Evolutionary conservation across 2,888 invertebrate genomes (phyloP).

Genomic region (Synergus itoensis): DNA sequence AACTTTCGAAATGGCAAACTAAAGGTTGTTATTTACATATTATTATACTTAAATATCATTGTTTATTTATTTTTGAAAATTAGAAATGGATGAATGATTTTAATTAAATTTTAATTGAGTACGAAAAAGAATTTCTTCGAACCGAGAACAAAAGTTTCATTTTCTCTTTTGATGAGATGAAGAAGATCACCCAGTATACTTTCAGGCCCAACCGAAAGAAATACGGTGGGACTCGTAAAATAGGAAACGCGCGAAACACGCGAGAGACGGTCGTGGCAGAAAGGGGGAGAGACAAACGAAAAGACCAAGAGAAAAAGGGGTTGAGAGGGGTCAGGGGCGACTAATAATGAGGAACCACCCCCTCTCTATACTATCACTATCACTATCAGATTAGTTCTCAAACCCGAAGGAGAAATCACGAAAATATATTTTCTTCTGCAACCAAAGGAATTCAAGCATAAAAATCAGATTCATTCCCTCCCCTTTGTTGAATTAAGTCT

Average conservation of each 20-base stretch:
- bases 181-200: constrained; percentile 44
- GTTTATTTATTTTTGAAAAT: too few relatives aligned
- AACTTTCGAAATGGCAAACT: too few relatives aligned
- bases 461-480: constrained; percentile 29
- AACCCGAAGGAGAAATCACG: constrained; percentile 11
- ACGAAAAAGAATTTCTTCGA: neutral
- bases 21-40: too few relatives aligned
- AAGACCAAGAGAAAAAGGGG: constrained; percentile 37
- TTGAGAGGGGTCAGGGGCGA: constrained; percentile 45
- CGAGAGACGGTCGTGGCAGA: constrained; percentile 45
- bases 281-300: constrained; percentile 44
- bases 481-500: constrained; percentile 10
- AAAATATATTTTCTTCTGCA: constrained; percentile 10
- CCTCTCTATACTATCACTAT: constrained; percentile 3
- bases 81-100: too few relatives aligned
- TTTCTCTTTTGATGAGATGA: constrained; percentile 37
- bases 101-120: too few relatives aligned
- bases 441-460: constrained; percentile 6
- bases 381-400: constrained; percentile 34
- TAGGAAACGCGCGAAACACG: constrained; percentile 46
- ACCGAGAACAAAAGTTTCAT: neutral
- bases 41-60: too few relatives aligned
- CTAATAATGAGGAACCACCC: constrained; percentile 44
- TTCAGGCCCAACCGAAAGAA: constrained; percentile 45
- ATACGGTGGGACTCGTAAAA: constrained; percentile 51